Base-by-base conservation (phyloP, 2,113 vertebrate species). In the Pica pica region DNA sequence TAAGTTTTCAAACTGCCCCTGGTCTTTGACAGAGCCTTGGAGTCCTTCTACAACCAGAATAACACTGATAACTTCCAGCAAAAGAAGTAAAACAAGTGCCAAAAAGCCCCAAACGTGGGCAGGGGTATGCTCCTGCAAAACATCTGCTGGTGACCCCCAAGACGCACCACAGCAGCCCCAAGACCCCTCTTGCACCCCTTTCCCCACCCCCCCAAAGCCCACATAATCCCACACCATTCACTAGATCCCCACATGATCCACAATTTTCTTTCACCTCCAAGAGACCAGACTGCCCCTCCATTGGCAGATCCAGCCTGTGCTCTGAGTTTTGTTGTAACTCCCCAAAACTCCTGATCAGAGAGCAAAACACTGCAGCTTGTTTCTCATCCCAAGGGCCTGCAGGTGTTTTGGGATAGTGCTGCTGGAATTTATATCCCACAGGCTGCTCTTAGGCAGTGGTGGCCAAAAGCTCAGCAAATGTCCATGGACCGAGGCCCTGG, bases 401-500 rank as follows among this genome's bases (percentile, higher is more conserved):
- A 12, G 41, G 31, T 70, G 71, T 30, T 57, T 31, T 17, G 31
- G 50, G 12, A 20, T 22, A 14, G 7, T 22, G 65, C 26, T 56
- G 16, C 64, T 65, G 73, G 79, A 69, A 22, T 55, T 82, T n/a
- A 13, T 24, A n/a, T 22, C 42, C 49, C 55, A 26, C 26, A 35
- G 57, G 17, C 47, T 83, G 57, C 44, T 74, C 27, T 75, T 31
- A 26, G 65, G 23, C 13, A 20, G 7, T 44, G 49, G 22, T 46
- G 56, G 21, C 57, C 52, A 74, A 89, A 56, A 67, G 12, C 42
- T 78, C 78, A 65, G 17, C 4, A 16, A 42, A 71, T 5, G 4
- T 37, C 33, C 33, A 3, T 12, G 22, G 52, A 30, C 9, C 0
- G 0, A 83, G 21, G 3, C 11, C 26, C 10, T 2, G 6, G 37